Evolutionary conservation across 2,113 vertebrate species (phyloP).

Genomic region (Cochlearius cochlearius): DNA sequence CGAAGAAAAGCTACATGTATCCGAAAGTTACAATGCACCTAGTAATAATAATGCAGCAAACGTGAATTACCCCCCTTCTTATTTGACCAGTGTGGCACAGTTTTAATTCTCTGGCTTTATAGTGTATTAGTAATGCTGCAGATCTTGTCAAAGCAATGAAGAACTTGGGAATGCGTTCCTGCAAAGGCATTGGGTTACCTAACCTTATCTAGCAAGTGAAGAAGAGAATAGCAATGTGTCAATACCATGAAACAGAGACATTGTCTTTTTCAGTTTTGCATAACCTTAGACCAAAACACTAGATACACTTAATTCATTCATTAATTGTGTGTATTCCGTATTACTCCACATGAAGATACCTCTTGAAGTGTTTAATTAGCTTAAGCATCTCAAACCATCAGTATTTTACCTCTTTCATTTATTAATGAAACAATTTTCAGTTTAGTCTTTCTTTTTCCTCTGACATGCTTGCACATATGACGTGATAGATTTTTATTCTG

Average conservation of each 20-base stretch:
- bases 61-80: not conserved
- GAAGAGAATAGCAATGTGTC: not conserved
- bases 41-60: not conserved
- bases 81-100: not conserved
- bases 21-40: not conserved
- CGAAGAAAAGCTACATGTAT: not conserved
- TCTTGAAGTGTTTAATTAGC: not conserved
- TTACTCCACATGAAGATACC: not conserved
- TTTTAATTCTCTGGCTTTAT: not conserved
- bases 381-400: not conserved
- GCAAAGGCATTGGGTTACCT: not conserved
- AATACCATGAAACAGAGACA: not conserved
- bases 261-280: not conserved
- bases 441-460: slow-evolving; percentile 7
- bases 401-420: not conserved
- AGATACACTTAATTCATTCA: not conserved
- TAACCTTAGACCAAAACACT: not conserved
- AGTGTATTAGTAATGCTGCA: not conserved
- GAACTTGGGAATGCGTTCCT: not conserved
- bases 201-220: not conserved
- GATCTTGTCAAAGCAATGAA: not conserved
- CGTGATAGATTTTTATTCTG: not conserved
- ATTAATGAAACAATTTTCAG: not conserved
- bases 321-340: not conserved
- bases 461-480: not conserved